Conservation (phyloP, 2,888 invertebrate genomes). For the Cheilosia vulpina region DNA sequence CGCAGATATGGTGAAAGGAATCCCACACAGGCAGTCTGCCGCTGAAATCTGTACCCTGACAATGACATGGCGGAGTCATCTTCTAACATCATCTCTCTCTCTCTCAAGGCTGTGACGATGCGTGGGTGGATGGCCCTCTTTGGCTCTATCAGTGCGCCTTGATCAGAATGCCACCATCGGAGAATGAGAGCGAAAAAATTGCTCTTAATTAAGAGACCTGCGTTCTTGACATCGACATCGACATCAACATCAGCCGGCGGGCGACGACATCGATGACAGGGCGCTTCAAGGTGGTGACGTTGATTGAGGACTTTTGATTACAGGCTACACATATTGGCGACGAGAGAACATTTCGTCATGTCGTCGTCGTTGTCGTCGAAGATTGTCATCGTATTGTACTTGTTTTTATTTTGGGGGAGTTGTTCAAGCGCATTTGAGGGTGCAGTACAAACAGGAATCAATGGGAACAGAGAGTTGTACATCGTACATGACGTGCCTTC, state of each 20-base stretch:
- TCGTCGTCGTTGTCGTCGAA: constrained; percentile 52
- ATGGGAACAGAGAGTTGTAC: constrained; percentile 5
- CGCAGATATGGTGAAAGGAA: constrained; percentile 68
- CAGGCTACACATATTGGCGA: constrained; percentile 48
- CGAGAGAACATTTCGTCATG: constrained; percentile 69
- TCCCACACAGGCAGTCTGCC: constrained; percentile 69
- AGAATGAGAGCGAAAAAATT: constrained; percentile 62
- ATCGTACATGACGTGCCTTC: constrained; percentile 5
- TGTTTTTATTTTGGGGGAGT: constrained; percentile 5
- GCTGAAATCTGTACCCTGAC: constrained; percentile 55
- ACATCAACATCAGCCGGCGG: background rate
- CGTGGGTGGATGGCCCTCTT: constrained; percentile 65
- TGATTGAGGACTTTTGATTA: constrained; percentile 68
- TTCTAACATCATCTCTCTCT: constrained; percentile 61
- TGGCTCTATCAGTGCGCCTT: constrained; percentile 41
- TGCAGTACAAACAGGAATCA: constrained; percentile 16
- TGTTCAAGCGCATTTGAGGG: constrained; percentile 14
- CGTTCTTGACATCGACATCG: constrained; percentile 44
- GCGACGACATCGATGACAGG: background rate
- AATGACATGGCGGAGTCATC: constrained; percentile 65
- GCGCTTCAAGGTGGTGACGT: constrained; percentile 55
- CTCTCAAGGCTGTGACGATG: constrained; percentile 65
- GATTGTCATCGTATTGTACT: constrained; percentile 55
- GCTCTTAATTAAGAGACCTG: constrained; percentile 71
- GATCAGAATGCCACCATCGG: constrained; percentile 71